Base-by-base conservation (phyloP, 2,888 invertebrate genomes). In the Atrina japonica region DNA sequence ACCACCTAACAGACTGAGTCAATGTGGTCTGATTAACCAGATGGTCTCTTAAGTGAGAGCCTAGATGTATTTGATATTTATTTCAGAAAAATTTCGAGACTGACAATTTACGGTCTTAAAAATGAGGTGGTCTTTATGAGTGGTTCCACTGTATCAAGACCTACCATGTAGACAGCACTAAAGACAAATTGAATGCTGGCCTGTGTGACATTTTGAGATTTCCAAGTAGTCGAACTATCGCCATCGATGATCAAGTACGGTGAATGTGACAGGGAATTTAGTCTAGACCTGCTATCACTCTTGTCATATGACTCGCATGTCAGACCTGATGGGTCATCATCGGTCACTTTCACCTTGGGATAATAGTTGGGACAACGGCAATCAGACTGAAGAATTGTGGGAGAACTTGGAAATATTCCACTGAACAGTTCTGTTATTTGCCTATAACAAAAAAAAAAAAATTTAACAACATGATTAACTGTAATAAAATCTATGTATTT, bases 311-410 rank as follows among this genome's bases (percentile, higher is more conserved):
- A 35, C 35, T 56, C 5, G 29, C 56, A 56, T 14, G 40, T 40
- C 40, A 56, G 23, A 5, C 56, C 56, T 56, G 56, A 56, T 6
- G 56, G 56, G 56, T 61, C 61, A 5, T 2, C 14, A 30, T 7
- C 50, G n/a, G 0, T 1, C 23, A 7, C 27, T 30, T 29, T 21
- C 14, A 61, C 21, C 2, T 16, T 21, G 18, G 61, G 49, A 30
- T 61, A 18, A 21, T 29, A 49, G 21, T 9, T 16, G 14, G 61
- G 61, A 23, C 61, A 61, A 14, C 61, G 29, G 49, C 61, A 61
- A 6, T 35, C 21, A n/a, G 70, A 35, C 35, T 35, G 6, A 5
- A 35, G 11, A 35, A 35, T 35, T 35, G 35, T 35, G n/a, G n/a
- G n/a, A 35, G 35, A 7, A 11, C 35, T 35, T 35, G 35, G 35